Evolutionary conservation across 2,113 vertebrate species (phyloP).

Genomic region (Labeo rohita): DNA sequence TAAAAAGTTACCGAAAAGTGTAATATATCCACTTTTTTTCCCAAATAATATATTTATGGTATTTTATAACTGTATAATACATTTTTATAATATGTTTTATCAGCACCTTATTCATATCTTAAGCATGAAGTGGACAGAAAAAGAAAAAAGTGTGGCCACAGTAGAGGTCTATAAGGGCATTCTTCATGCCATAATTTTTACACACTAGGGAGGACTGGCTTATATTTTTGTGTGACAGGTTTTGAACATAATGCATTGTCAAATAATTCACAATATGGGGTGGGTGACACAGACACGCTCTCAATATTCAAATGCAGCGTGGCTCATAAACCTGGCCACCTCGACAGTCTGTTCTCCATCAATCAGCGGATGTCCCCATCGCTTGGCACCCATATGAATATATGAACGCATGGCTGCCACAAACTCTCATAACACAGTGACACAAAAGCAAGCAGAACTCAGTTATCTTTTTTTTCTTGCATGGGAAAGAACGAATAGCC

Average conservation of each 20-base stretch:
- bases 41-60: background rate
- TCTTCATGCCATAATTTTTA: conserved; percentile 63
- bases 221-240: conserved; percentile 71
- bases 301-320: conserved; percentile 80
- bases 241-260: conserved; percentile 77
- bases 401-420: conserved; percentile 67
- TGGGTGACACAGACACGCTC: conserved; percentile 68
- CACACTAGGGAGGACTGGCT: conserved; percentile 62
- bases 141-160: too few relatives aligned
- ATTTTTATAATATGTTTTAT: background rate
- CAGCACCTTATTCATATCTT: background rate
- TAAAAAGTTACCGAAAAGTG: background rate
- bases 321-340: conserved; percentile 71
- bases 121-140: background rate
- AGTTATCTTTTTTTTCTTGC: background rate
- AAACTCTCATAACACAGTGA: conserved; percentile 61
- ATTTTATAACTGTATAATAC: background rate
- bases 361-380: conserved; percentile 68
- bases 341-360: conserved; percentile 67
- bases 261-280: conserved; percentile 79
- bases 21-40: background rate
- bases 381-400: conserved; percentile 73
- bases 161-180: background rate
- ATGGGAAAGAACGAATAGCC: background rate
- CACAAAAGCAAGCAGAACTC: conserved; percentile 61